Evolutionary conservation across 2,113 vertebrate genomes (phyloP), one percentile per base, ranked within the genome.

Genomic region (Eidolon helvum): DNA sequence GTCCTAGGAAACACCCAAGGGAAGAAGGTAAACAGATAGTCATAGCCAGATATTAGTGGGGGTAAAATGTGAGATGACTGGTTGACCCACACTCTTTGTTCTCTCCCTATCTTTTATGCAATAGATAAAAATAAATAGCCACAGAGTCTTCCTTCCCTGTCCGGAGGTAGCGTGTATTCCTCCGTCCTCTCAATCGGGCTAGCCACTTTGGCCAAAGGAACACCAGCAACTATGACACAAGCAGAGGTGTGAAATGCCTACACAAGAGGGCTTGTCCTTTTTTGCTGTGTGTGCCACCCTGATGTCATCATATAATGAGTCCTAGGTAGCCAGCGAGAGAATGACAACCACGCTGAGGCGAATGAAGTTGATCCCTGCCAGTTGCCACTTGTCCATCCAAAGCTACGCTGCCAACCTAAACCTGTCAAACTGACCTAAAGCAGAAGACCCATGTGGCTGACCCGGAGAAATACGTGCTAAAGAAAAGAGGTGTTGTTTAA

Each of bases 1-100:
- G 12, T 35, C 48, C 90, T 66, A 55, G 75, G 80, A 68, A 83
- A 91, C 35, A 87, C 96, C 85, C 53, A 78, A 24, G 40, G 45
- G n/a, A 87, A 92, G 72, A 63, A 22, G 33, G 75, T 92, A 95
- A 86, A 79, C 68, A 79, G 59, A 72, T 59, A 77, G 90, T 94
- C 94, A 95, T 12, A 82, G 80, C 5, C 61, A 69, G 61, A 50
- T 14, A 0, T 24, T 50, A 28, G 45, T 65, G 28, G n/a, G 4
- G 4, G 12, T 68, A 35, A 83, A 40, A 43, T 75, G 16, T 11
- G 35, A 85, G 43, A 3, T 5, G 33, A 12, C 2, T 48, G 35
- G 4, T n/a, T 78, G 10, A 30, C 38, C 14, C 30, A 7, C 7
- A 19, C 2, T 68, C 14, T 63, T 65, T 12, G 40, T 8, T 57